Evolutionary conservation across 2,113 vertebrate genomes (phyloP), one percentile per base, ranked within the genome.

Genomic region (Microtus ochrogaster): DNA sequence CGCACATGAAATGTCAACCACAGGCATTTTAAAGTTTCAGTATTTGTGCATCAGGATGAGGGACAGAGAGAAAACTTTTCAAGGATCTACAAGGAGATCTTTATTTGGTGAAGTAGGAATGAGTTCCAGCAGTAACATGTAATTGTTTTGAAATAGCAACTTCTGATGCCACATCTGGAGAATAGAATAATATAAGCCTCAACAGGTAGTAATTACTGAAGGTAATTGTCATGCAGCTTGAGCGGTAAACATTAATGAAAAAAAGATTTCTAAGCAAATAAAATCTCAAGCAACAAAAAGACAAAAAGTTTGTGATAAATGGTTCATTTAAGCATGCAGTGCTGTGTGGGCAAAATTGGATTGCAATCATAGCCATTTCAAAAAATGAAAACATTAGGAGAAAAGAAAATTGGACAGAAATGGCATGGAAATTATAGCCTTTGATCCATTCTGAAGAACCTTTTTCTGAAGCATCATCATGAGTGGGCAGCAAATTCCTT

Each of bases 321-420:
- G 98, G 96, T 98, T 98, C 98, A 98, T 99, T 98, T 98, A 98
- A 96, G 97, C 98, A 97, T 98, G 97, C 94, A 97, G 97, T 98
- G 98, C 98, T 98, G 97, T 98, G 98, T 98, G 98, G 97, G 98
- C 98, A 98, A 98, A 99, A 98, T 97, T 98, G 98, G 98, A 98
- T 97, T 98, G 98, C 98, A 99, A 98, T 99, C 98, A 98, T 98
- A 98, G 98, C 97, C 97, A 97, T 98, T 99, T 98, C 97, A 98
- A 96, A 98, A 90, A 97, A 98, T 96, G 98, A 98, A 98, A 98
- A 98, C 98, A 98, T 98, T 98, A 98, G 97, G 96, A 98, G 98
- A 98, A 98, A 98, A 98, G 98, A 98, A 99, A 99, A 99, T 98
- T 98, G 98, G 97, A 97, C 97, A 98, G 98, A 99, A 98, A 98